These are phyloP conservation scores for Penaeus monodon DNA, from an alignment of 2,888 invertebrate species.

Conservation along the genomic window DNA sequence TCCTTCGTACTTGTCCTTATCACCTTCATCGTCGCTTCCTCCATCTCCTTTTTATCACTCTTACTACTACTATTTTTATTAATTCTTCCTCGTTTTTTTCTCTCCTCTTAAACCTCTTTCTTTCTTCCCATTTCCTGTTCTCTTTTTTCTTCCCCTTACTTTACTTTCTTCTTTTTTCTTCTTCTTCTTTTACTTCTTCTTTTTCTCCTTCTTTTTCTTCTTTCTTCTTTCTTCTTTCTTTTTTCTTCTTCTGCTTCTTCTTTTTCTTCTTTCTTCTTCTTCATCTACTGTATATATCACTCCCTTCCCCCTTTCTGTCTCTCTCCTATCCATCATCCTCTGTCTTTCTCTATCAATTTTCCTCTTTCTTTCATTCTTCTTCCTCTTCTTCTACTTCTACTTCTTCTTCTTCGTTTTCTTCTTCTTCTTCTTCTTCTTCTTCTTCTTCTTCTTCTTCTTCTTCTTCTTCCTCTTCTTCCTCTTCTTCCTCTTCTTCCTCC, in stretches of 20 bases:
- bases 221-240: not conserved
- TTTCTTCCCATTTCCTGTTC: too few relatives aligned
- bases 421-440: not conserved
- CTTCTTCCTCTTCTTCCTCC: not conserved
- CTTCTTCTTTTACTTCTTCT: conserved; percentile 2
- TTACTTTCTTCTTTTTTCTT: not conserved
- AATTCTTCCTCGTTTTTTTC: not conserved
- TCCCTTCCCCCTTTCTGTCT: not conserved
- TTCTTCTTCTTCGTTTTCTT: not conserved
- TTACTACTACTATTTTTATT: not conserved
- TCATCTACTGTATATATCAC: not conserved
- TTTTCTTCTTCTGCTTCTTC: not conserved
- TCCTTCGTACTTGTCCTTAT: not conserved
- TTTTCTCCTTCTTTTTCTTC: not conserved
- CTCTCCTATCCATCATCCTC: not conserved
- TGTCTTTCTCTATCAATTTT: too few relatives aligned
- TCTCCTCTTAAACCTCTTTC: too few relatives aligned
- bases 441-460: too few relatives aligned
- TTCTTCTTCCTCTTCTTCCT: not conserved
- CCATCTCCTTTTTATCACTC: not conserved
- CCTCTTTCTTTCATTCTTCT: not conserved
- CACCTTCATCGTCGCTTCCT: not conserved
- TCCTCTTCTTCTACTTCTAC: not conserved
- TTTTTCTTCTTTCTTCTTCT: not conserved
- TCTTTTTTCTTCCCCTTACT: not conserved